Conservation (phyloP, 2,797 vertebrate species). For the Neostethus bicornis region DNA sequence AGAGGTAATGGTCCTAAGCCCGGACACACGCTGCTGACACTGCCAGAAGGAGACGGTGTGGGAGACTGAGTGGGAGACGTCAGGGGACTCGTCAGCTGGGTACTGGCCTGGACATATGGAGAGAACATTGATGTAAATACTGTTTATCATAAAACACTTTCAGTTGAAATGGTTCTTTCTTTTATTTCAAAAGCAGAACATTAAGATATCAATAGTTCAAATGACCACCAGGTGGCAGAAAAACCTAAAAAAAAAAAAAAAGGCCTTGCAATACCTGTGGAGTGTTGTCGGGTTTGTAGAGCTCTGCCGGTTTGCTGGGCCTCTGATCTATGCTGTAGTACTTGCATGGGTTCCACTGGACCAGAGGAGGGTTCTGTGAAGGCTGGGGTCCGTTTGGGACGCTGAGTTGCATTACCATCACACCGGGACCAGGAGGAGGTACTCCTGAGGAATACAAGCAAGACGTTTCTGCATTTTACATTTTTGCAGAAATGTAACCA, state of each 20-base stretch:
- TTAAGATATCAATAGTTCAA: not conserved
- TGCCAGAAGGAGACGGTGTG: constrained; percentile 91
- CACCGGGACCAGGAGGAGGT: constrained; percentile 90
- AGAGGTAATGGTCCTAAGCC: constrained; percentile 93
- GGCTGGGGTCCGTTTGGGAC: constrained; percentile 95
- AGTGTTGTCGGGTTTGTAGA: constrained; percentile 88
- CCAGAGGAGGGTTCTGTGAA: constrained; percentile 91
- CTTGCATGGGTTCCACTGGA: constrained; percentile 98
- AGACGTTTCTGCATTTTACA: not conserved
- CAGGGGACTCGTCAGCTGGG: constrained; percentile 91
- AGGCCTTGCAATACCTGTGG: constrained; percentile 81
- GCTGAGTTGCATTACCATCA: constrained; percentile 98
- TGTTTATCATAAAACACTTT: not conserved
- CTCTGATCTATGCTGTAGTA: constrained; percentile 97
- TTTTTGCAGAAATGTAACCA: constrained; percentile 3
- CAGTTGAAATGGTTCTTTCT: not conserved
- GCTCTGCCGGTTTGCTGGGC: constrained; percentile 90
- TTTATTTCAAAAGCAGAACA: not conserved
- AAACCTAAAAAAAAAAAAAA: not conserved
- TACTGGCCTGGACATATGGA: constrained; percentile 80
- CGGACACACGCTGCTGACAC: constrained; percentile 90
- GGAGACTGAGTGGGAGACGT: constrained; percentile 95
- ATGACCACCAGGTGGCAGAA: constrained; percentile 11
- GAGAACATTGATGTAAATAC: not conserved
- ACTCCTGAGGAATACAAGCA: constrained; percentile 80